A percentile compares a stretch with the other conserved stretches of the same genome.
Evolutionary conservation across 1,140 invertebrate species (phyloP).

Genomic region (Drosophila navojoa): DNA sequence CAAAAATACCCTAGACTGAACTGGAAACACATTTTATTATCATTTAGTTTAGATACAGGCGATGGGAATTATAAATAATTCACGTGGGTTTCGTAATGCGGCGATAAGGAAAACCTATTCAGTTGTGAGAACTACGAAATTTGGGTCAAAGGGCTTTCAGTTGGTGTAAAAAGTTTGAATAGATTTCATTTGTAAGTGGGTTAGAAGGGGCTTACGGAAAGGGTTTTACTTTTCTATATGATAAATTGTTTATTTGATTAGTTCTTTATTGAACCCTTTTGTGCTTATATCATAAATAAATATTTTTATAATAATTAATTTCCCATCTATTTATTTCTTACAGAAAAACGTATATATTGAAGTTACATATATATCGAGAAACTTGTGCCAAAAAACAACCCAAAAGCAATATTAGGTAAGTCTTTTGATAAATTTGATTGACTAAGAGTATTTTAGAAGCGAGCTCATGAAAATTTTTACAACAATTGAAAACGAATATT

Average conservation of each 20-base stretch:
- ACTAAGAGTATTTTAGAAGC: background rate
- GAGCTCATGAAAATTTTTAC: no score
- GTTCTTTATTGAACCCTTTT: background rate
- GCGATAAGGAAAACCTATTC: slow-evolving; percentile 15
- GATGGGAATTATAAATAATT: slow-evolving; percentile 7
- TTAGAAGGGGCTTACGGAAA: background rate
- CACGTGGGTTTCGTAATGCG: slow-evolving; percentile 9
- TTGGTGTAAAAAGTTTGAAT: no score
- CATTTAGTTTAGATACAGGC: slow-evolving; percentile 35
- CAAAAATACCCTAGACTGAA: slow-evolving; percentile 6
- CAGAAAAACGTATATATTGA: slow-evolving; percentile 53
- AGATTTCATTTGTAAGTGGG: slow-evolving; percentile 15
- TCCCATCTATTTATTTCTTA: slow-evolving; percentile 18
- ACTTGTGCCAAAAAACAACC: slow-evolving; percentile 9
- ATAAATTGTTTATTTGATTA: slow-evolving; percentile 30
- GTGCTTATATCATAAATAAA: slow-evolving; percentile 2
- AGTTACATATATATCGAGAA: slow-evolving; percentile 50
- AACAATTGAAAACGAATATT: no score
- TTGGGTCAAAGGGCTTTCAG: slow-evolving; percentile 20
- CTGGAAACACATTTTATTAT: slow-evolving; percentile 15
- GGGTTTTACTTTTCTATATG: background rate
- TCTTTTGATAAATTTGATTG: background rate
- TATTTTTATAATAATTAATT: slow-evolving; percentile 14
- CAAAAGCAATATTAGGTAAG: slow-evolving; percentile 44
- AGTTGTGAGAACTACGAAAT: slow-evolving; percentile 4